phyloP scores from a whole-genome alignment of 2,113 vertebrate genomes.

The Ochotona curzoniae region DNA sequence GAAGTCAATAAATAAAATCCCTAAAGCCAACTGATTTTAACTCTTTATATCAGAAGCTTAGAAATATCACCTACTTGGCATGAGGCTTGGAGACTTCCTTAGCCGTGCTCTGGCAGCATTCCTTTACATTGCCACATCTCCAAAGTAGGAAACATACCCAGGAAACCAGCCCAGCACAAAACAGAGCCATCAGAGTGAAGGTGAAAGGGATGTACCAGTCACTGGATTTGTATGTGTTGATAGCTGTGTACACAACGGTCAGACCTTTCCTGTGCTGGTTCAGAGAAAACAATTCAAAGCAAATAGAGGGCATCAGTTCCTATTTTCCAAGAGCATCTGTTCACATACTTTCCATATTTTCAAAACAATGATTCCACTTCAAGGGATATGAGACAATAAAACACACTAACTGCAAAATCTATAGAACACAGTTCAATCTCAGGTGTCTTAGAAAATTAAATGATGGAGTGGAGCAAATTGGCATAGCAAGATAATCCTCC shows the following conservation, averaged over 20 bases:
- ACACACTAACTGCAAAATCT: not conserved
- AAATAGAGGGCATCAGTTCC: conserved; percentile 24
- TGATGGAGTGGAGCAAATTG: too few relatives aligned
- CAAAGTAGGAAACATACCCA: conserved; percentile 70
- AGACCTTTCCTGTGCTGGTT: conserved; percentile 72
- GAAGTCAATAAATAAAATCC: not conserved
- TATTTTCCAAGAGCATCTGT: conserved; percentile 19
- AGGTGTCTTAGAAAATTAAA: not conserved
- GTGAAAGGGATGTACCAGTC: conserved; percentile 74
- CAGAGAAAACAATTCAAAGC: conserved; percentile 58
- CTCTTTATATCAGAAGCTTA: not conserved
- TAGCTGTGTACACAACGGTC: conserved; percentile 66
- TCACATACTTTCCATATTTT: not conserved
- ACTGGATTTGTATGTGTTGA: conserved; percentile 67
- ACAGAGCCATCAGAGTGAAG: conserved; percentile 71
- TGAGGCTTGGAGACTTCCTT: conserved; percentile 17
- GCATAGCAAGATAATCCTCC: too few relatives aligned
- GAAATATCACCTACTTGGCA: conserved; percentile 44
- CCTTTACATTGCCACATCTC: conserved; percentile 47
- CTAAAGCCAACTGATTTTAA: not conserved
- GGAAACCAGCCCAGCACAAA: conserved; percentile 51
- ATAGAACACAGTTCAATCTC: not conserved
- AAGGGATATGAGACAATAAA: conserved; percentile 19
- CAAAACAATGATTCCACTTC: not conserved
- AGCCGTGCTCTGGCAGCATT: conserved; percentile 31